A percentile compares a stretch with the other conserved stretches of the same genome.
Evolutionary conservation across 2,888 invertebrate species (phyloP).

Genomic region (Podabrus alpinus): DNA sequence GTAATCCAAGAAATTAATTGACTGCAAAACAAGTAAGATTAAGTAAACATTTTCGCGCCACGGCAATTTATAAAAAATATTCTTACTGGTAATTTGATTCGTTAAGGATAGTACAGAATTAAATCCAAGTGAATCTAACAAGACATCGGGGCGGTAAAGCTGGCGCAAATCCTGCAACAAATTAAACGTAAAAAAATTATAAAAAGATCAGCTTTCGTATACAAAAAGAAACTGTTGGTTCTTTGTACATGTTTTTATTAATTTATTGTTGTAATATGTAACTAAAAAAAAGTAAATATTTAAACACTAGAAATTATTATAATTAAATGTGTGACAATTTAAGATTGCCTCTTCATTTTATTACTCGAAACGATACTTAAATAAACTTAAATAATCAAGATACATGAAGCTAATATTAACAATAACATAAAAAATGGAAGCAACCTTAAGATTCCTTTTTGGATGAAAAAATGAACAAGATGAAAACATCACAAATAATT

Average conservation of each 20-base stretch:
- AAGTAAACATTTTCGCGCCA: neutral
- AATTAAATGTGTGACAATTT: slow-evolving; percentile 23
- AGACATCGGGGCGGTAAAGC: neutral
- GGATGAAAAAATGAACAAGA: slow-evolving; percentile 27
- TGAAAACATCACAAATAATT: slow-evolving; percentile 30
- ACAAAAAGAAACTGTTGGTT: neutral
- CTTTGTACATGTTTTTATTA: slow-evolving; percentile 29
- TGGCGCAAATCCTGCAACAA: neutral
- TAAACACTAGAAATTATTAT: slow-evolving; percentile 22
- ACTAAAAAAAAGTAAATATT: slow-evolving; percentile 24
- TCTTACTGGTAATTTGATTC: neutral
- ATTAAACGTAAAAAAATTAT: neutral
- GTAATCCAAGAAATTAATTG: neutral
- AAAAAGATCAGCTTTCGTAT: neutral
- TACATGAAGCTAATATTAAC: neutral
- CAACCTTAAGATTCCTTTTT: slow-evolving; percentile 27
- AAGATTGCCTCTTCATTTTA: slow-evolving; percentile 27
- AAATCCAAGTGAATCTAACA: neutral
- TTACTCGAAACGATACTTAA: slow-evolving; percentile 4
- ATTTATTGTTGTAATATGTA: slow-evolving; percentile 20
- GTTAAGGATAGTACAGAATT: neutral
- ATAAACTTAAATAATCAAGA: neutral
- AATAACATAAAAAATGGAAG: slow-evolving; percentile 22
- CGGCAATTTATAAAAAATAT: neutral
- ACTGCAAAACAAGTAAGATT: neutral